Conservation (phyloP, 2,113 vertebrate species). For the Apaloderma vittatum region DNA sequence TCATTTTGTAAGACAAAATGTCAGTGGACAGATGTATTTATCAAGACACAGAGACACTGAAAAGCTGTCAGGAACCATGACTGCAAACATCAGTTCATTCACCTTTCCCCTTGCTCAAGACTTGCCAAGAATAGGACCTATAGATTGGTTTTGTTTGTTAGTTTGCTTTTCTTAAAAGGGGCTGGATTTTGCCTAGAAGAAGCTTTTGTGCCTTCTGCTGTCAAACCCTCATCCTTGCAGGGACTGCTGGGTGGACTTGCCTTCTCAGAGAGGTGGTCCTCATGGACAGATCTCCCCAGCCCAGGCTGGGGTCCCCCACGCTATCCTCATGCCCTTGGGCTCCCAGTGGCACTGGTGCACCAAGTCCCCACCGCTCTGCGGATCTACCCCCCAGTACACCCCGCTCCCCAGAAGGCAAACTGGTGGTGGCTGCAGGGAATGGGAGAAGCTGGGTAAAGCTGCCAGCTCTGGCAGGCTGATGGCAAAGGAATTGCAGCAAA, state of each 20-base stretch:
- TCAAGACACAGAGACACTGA: neutral
- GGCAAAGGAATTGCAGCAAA: neutral
- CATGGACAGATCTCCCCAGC: neutral
- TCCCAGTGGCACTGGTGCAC: neutral
- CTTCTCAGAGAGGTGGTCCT: neutral
- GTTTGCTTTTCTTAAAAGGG: neutral
- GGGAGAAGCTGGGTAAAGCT: neutral
- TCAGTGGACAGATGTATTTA: neutral
- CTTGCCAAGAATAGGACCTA: neutral
- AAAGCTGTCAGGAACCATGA: neutral
- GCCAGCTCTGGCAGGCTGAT: neutral
- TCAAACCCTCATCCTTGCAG: neutral
- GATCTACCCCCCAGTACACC: neutral
- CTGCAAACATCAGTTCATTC: neutral
- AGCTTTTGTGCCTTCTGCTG: neutral
- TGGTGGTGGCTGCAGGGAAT: neutral
- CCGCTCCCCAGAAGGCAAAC: neutral
- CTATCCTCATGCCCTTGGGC: neutral
- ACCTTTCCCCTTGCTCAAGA: neutral
- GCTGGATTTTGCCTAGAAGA: neutral
- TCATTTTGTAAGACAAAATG: neutral
- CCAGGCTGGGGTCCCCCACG: neutral
- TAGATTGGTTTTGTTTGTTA: neutral
- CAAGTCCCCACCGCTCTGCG: neutral
- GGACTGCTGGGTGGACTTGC: neutral